Evolutionary conservation across 1,140 invertebrate genomes (phyloP), one percentile per base, ranked within the genome.

Genomic region (Magallana gigas): DNA sequence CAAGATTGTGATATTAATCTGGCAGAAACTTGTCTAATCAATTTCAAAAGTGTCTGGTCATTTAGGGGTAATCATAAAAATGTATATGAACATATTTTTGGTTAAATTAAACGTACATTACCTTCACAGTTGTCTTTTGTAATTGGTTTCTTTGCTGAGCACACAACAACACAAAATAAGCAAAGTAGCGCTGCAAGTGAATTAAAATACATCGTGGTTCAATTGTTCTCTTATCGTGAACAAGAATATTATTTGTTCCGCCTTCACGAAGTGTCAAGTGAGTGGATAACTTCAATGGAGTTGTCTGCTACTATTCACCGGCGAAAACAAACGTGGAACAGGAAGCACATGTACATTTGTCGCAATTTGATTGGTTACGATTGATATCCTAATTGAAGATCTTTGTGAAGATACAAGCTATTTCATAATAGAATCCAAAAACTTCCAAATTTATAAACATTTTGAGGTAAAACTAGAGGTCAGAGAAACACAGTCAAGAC

Each of bases 71-170:
- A 48, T 48, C 36, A 48, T 48, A 48, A 48, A 48, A 48, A 48
- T 48, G 36, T 48, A 48, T 48, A 48, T 48, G 36, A 48, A 48
- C 36, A 2, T 23, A 23, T 48, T 48, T 48, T 48, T 48, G 36
- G 36, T 48, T 48, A 48, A 48, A 48, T 48, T 48, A 7, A n/a
- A 58, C n/a, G 11, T 57, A 60, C 86, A 88, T 89, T 93, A 95
- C 95, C 95, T 95, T 95, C 95, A 94, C 95, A 95, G 56, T 95
- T 93, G 57, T 93, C 95, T 88, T 93, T 92, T 90, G 94, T 94
- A 68, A 90, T 83, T 58, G 88, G 85, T 85, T 88, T 89, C 81
- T 87, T 87, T 16, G 68, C 85, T n/a, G 57, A 29, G 23, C 68
- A 76, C 48, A 76, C 68, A 48, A 62, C 58, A 11, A 76, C 68